Base-by-base conservation (phyloP, 2,797 vertebrate genomes). In the Dipus sagitta region DNA sequence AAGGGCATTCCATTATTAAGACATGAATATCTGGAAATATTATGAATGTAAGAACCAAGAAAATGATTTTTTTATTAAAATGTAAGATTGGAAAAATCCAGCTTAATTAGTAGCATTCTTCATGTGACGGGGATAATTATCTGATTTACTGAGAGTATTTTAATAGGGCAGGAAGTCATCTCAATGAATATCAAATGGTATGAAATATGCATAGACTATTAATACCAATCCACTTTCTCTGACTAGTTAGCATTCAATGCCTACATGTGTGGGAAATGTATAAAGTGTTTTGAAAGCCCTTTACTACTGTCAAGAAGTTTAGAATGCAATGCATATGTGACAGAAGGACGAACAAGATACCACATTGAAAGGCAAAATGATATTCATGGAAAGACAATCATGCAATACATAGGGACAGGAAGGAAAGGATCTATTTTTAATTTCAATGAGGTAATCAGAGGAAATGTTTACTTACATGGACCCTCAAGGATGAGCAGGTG, bases 171-270 rank as follows among this genome's bases (percentile, higher is more conserved):
- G 28, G 80, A 52, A 54, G 5, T 71, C 42, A 71, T 26, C 32
- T 85, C 86, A 86, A 76, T 28, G 6, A 70, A 13, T 86, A 62
- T 86, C 32, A 62, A 75, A 52, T 28, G 0, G 2, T 32, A n/a
- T 80, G 64, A 42, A 72, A 79, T 89, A 71, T n/a, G 20, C 74
- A 82, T 71, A 71, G 32, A 71, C 77, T 87, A 88, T 72, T 92
- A n/a, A 23, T 76, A 64, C 2, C 54, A 32, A 84, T 86, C 32
- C 52, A 54, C 80, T 3, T n/a, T 60, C 34, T 26, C 38, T 13
- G 34, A 62, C 14, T 62, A n/a, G 42, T 75, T 92, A 21, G 9
- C 0, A 6, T 64, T 72, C 54, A 74, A 17, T 68, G 2, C 21
- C 68, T 75, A n/a, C 52, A 92, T 28, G 7, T 20, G 24, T 70